Evolutionary conservation across 1,140 invertebrate genomes (phyloP).

Genomic region (Rhopalosiphum padi): DNA sequence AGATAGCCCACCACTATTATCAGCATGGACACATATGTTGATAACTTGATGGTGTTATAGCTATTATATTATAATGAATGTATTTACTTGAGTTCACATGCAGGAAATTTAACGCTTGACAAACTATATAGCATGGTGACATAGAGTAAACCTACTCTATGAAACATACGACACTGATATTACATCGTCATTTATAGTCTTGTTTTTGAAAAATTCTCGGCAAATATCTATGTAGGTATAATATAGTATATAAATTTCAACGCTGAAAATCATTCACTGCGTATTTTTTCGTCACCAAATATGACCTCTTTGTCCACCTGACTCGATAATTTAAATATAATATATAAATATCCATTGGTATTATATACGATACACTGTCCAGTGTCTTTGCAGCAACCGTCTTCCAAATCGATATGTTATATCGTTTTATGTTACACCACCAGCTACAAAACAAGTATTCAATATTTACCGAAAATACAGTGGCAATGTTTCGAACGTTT

Average conservation of each 20-base stretch:
- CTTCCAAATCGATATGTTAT: neutral
- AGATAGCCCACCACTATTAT: neutral
- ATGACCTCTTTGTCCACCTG: neutral
- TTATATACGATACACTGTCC: too few relatives aligned
- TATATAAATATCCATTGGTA: too few relatives aligned
- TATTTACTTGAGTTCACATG: neutral
- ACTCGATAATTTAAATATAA: too few relatives aligned
- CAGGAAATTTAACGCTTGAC: neutral
- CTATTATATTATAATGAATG: neutral
- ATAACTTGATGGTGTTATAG: neutral
- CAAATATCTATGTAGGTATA: neutral
- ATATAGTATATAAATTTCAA: neutral
- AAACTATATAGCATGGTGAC: neutral
- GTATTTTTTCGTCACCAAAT: neutral
- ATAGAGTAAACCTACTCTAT: neutral
- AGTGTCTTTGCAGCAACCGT: neutral
- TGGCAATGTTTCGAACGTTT: too few relatives aligned
- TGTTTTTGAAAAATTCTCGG: neutral
- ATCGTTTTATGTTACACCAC: neutral
- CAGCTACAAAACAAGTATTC: neutral
- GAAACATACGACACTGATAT: neutral
- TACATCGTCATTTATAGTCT: neutral
- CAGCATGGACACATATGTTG: neutral
- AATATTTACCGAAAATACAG: neutral
- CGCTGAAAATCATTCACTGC: accelerated